A percentile compares a stretch with the other conserved stretches of the same genome.
phyloP scores from a whole-genome alignment of 2,113 vertebrate genomes.

The Paralichthys olivaceus region DNA sequence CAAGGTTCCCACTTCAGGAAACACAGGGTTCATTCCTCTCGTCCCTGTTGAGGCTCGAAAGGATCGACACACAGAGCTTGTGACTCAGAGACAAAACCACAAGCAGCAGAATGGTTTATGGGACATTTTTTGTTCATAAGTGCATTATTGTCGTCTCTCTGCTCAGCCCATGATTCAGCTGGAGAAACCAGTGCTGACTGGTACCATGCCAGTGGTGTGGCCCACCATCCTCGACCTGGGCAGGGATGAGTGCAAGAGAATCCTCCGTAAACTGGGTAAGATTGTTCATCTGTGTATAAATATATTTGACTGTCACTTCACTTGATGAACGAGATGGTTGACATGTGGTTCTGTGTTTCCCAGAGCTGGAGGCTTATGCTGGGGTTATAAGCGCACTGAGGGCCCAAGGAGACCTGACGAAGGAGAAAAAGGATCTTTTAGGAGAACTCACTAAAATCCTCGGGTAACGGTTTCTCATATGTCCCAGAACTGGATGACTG shows the following conservation, averaged over 20 bases:
- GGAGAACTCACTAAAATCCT: conserved; percentile 98
- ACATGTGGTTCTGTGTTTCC: conserved; percentile 29
- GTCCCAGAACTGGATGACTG: fast-evolving
- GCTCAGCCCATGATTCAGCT: conserved; percentile 85
- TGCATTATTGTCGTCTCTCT: not conserved
- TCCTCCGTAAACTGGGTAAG: conserved; percentile 96
- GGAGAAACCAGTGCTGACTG: conserved; percentile 81
- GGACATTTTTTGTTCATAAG: not conserved
- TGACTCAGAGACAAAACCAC: not conserved
- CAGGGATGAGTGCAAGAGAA: conserved; percentile 97
- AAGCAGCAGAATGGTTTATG: not conserved
- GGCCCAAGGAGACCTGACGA: conserved; percentile 97
- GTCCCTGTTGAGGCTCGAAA: not conserved
- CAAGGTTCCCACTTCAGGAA: not conserved
- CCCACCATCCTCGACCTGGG: conserved; percentile 97
- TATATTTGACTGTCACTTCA: not conserved
- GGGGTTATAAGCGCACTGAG: conserved; percentile 98
- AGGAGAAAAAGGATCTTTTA: conserved; percentile 97
- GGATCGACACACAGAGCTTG: not conserved
- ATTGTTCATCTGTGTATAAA: not conserved
- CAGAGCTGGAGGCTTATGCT: conserved; percentile 98
- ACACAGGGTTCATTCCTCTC: not conserved
- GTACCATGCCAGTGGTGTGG: conserved; percentile 98
- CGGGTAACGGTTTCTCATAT: conserved; percentile 80
- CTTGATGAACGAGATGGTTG: not conserved